Evolutionary conservation across 1,140 invertebrate genomes (phyloP).

Genomic region (Heterodera schachtii): DNA sequence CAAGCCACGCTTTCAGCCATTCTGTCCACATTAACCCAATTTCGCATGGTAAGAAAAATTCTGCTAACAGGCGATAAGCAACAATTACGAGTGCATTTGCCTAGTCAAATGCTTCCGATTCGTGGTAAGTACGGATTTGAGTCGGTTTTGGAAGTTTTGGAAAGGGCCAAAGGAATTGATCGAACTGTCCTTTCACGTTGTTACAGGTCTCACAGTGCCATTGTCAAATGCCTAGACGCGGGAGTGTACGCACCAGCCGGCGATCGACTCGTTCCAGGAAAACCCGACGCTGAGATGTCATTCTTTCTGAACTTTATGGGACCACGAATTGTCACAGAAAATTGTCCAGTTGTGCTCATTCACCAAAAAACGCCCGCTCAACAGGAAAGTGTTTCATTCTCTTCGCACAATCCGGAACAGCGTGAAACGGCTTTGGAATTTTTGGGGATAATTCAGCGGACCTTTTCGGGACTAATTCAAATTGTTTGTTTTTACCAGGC

Average conservation of each 20-base stretch:
- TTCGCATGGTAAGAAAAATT: background rate
- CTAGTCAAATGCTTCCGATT: background rate
- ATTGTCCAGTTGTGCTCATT: background rate
- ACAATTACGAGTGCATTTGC: background rate
- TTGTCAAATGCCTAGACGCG: background rate
- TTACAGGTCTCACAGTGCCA: background rate
- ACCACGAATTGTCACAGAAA: background rate
- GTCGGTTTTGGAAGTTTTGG: background rate
- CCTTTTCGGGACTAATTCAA: background rate
- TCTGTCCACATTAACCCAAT: background rate
- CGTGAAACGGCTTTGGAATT: background rate
- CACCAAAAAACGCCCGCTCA: background rate
- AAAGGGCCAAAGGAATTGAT: background rate
- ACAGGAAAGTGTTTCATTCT: background rate
- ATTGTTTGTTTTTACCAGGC: background rate
- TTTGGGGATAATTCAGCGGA: background rate
- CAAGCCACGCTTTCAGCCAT: background rate
- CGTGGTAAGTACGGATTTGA: background rate
- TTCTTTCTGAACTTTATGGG: background rate
- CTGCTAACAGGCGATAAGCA: background rate
- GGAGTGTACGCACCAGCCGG: background rate
- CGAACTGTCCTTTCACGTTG: background rate
- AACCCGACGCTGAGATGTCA: background rate
- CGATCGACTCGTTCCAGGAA: background rate
- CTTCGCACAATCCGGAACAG: background rate